phyloP scores from a whole-genome alignment of 2,113 vertebrate genomes.

The Aphelocoma coerulescens region DNA sequence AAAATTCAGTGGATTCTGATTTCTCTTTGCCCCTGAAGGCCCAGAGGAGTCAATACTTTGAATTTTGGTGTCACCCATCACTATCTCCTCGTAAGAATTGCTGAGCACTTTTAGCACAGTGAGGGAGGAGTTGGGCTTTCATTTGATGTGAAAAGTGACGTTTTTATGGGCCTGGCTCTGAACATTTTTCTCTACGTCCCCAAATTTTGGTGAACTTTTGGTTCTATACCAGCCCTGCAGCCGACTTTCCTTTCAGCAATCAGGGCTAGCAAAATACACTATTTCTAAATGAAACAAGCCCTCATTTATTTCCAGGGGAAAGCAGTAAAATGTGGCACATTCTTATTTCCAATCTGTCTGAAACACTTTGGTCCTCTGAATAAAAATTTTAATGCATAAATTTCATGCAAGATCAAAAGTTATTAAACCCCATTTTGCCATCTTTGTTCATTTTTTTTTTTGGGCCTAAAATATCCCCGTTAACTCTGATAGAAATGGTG shows the following conservation, averaged over 20 bases:
- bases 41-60: background rate
- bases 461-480: background rate
- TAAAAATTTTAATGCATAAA: background rate
- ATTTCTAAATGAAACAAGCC: conserved; percentile 54
- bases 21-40: background rate
- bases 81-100: background rate
- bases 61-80: background rate
- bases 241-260: background rate
- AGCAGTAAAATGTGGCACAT: conserved; percentile 5
- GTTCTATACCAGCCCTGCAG: background rate
- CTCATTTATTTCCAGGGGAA: conserved; percentile 18
- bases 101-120: background rate
- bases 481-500: background rate
- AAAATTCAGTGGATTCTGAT: background rate
- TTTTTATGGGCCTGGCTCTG: background rate
- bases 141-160: background rate
- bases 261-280: conserved; percentile 15
- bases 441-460: conserved; percentile 28
- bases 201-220: background rate
- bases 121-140: background rate
- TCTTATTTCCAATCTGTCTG: conserved; percentile 17
- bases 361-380: background rate
- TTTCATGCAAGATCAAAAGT: conserved; percentile 11
- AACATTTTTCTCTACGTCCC: background rate
- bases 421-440: background rate